Base-by-base conservation (phyloP, 2,888 invertebrate genomes). In the Leistus spinibarbis region DNA sequence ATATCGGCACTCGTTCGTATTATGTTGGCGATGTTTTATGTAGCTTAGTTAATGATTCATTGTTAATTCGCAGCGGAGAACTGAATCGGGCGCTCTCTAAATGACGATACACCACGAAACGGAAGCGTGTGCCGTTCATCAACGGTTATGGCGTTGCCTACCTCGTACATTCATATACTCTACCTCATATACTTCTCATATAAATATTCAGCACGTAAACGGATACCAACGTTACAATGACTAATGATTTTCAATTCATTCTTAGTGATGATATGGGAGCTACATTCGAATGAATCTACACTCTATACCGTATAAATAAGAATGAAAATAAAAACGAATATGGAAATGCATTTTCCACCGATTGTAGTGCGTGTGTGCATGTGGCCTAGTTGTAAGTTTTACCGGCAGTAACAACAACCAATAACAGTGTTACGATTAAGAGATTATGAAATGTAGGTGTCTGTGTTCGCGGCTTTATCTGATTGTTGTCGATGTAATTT, bases 1-100 rank as follows among this genome's bases (percentile, higher is more conserved):
- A 10, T 40, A 40, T 13, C 13, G 40, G 13, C 40, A 10, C 40
- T 40, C 13, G 20, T 23, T 64, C 64, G 16, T 20, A 19, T 62
- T 64, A 64, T 64, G 64, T 24, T 64, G 64, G 27, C 23, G 64
- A 77, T 79, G 78, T 77, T 78, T 78, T 79, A 78, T 78, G 79
- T 78, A 78, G 76, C 76, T 77, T 77, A 79, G 78, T 77, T 77
- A 78, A 78, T 79, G 79, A 79, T 78, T 79, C 78, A 79, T 79
- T 79, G 77, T 79, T 77, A 78, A 78, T 78, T 78, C 78, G 76
- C 77, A 76, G 72, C 73, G 72, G 64, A 9, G 54, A 22, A 23
- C 54, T 13, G 5, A 40, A 40, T 3, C 24, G 7, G 24, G 24
- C 24, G 24, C 24, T 24, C 53, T 3, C 17, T 17, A 13, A 69